Conservation (phyloP, 2,113 vertebrate species). For the Epinephelus fuscoguttatus region DNA sequence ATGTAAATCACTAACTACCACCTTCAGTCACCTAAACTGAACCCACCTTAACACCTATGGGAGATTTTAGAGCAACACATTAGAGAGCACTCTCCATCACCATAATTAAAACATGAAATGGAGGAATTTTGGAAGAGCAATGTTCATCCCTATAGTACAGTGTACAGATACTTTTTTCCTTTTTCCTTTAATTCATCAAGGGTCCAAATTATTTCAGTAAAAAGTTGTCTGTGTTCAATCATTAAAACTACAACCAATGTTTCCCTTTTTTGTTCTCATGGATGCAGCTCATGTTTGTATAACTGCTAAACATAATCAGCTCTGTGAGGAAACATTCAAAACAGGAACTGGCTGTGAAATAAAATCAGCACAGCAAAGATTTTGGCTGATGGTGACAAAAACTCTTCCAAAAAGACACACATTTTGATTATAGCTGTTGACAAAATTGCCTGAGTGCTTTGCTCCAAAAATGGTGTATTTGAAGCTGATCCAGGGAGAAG, state of each 20-base stretch:
- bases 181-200: neutral
- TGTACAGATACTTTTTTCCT: neutral
- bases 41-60: neutral
- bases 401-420: conserved; percentile 2
- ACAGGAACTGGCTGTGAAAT: conserved; percentile 49
- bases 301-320: conserved; percentile 42
- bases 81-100: neutral
- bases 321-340: conserved; percentile 46
- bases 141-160: neutral
- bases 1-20: neutral
- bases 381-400: conserved; percentile 35
- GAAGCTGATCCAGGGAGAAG: conserved; percentile 64
- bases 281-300: conserved; percentile 12
- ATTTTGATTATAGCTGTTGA: conserved; percentile 31
- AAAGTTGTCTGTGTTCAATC: conserved; percentile 10
- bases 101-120: neutral
- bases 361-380: conserved; percentile 28
- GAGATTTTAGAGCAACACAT: too few relatives aligned
- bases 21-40: neutral
- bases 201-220: neutral
- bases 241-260: conserved; percentile 1
- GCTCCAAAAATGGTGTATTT: conserved; percentile 35
- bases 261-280: neutral
- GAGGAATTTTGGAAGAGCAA: neutral
- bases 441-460: conserved; percentile 41